phyloP scores from a whole-genome alignment of 1,140 invertebrate genomes.

The Cataglyphis hispanica region DNA sequence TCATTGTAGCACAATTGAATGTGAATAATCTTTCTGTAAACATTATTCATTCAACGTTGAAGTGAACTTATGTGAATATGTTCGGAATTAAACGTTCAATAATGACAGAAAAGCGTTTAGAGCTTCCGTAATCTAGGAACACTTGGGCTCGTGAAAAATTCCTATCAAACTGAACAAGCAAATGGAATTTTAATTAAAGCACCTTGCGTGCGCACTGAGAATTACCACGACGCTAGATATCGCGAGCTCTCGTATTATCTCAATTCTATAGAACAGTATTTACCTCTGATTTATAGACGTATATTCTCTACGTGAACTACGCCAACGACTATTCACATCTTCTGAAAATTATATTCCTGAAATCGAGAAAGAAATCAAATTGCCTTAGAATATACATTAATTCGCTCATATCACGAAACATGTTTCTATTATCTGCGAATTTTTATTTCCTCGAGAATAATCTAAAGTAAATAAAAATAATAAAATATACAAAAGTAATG shows the following conservation, averaged over 20 bases:
- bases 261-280: constrained; percentile 41
- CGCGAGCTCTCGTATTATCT: constrained; percentile 46
- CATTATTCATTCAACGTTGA: neutral
- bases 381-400: neutral
- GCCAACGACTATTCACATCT: constrained; percentile 17
- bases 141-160: constrained; percentile 24
- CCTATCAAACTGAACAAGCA: constrained; percentile 33
- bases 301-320: constrained; percentile 3
- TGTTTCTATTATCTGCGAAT: neutral
- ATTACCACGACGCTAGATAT: constrained; percentile 46
- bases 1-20: neutral
- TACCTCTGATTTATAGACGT: constrained; percentile 40
- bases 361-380: neutral
- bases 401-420: neutral
- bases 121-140: constrained; percentile 6
- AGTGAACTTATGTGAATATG: neutral
- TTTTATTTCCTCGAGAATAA: neutral
- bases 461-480: neutral
- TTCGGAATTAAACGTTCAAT: neutral
- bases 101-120: neutral
- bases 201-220: constrained; percentile 51
- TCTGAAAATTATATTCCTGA: constrained; percentile 1
- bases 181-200: constrained; percentile 58
- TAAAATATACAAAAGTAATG: neutral
- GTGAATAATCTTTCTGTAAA: neutral